phyloP scores from a whole-genome alignment of 1,140 invertebrate species.

The Cephus cinctus region DNA sequence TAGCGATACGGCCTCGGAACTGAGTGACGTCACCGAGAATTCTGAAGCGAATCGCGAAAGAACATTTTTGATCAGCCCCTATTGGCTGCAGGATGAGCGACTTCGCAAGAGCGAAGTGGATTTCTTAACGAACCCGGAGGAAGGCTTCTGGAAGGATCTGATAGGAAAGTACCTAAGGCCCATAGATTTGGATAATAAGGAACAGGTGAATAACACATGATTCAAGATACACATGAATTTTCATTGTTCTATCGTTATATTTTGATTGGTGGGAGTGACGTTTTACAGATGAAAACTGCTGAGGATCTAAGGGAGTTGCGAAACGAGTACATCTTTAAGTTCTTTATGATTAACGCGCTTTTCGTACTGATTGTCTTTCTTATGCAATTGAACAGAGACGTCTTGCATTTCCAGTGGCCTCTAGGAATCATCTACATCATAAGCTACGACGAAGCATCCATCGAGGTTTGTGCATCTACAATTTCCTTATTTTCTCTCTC shows the following conservation, averaged over 20 bases:
- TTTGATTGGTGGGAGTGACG: background rate
- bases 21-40: background rate
- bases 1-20: no score
- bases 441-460: slow-evolving; percentile 55
- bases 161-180: slow-evolving; percentile 73
- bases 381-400: slow-evolving; percentile 74
- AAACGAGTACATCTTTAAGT: slow-evolving; percentile 74
- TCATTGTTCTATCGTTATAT: slow-evolving; percentile 14
- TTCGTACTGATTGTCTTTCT: slow-evolving; percentile 80
- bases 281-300: slow-evolving; percentile 56
- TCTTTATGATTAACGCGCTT: slow-evolving; percentile 81
- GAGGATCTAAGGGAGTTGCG: slow-evolving; percentile 66
- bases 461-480: slow-evolving; percentile 37
- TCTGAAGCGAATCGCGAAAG: background rate
- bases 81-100: slow-evolving; percentile 71
- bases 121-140: slow-evolving; percentile 63
- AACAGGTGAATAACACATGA: slow-evolving; percentile 10
- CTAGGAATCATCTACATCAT: slow-evolving; percentile 67
- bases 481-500: slow-evolving; percentile 7
- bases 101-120: slow-evolving; percentile 64
- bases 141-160: slow-evolving; percentile 72
- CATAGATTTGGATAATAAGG: slow-evolving; percentile 60
- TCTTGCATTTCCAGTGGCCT: slow-evolving; percentile 71
- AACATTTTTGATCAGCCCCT: slow-evolving; percentile 59
- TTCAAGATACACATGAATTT: slow-evolving; percentile 15